These are phyloP conservation scores for Eurytoma adleriae DNA, from an alignment of 2,888 invertebrate species.

Conservation along the genomic window DNA sequence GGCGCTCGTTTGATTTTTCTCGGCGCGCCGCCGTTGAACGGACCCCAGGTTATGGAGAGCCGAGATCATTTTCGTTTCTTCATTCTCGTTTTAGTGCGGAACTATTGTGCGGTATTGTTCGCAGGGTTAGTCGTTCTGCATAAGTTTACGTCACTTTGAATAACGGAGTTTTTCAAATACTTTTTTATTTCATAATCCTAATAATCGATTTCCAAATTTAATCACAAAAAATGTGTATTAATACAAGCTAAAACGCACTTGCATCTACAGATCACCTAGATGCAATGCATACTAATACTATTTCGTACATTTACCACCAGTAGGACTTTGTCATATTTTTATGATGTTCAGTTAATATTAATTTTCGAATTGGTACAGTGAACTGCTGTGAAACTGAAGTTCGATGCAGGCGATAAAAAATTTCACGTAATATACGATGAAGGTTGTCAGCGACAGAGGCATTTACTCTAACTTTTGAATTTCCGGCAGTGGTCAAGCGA, in stretches of 20 bases:
- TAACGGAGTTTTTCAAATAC: too few relatives aligned
- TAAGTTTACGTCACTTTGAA: too few relatives aligned
- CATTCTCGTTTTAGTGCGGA: neutral
- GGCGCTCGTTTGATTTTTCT: slow-evolving; percentile 44
- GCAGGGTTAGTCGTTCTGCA: too few relatives aligned
- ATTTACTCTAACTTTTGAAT: slow-evolving; percentile 52
- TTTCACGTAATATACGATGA: slow-evolving; percentile 5
- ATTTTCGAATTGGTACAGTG: neutral
- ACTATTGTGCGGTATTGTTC: neutral
- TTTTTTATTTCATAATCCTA: too few relatives aligned
- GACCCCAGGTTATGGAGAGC: slow-evolving; percentile 22
- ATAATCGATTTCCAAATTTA: too few relatives aligned
- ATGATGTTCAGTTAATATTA: too few relatives aligned
- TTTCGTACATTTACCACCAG: too few relatives aligned
- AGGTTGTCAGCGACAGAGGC: slow-evolving; percentile 1
- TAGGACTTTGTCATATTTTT: too few relatives aligned
- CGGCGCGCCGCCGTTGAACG: neutral
- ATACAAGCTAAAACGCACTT: too few relatives aligned
- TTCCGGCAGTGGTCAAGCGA: slow-evolving; percentile 49
- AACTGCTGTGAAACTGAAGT: neutral
- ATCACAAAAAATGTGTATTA: too few relatives aligned
- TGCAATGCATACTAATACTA: too few relatives aligned
- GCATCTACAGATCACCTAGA: too few relatives aligned
- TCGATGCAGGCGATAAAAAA: neutral
- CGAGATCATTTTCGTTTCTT: slow-evolving; percentile 12